Evolutionary conservation across 1,140 invertebrate genomes (phyloP), one percentile per base, ranked within the genome.

Genomic region (Brachionus manjavacas): DNA sequence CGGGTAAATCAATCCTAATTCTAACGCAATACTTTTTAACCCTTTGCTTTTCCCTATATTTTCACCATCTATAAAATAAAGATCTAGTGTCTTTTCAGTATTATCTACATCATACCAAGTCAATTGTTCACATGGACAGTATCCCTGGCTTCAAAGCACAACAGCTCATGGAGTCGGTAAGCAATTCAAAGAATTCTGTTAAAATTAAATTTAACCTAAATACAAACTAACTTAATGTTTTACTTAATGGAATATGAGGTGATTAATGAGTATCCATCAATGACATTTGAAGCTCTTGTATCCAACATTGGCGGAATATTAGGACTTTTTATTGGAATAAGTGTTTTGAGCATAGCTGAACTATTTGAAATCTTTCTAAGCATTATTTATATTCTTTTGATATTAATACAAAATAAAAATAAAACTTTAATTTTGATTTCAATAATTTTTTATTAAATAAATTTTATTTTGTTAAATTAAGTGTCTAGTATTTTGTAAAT

Each of bases 311-410:
- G 68, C 2, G 68, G 68, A 20, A 72, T 35, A 16, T 72, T 72
- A 2, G 68, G 68, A 41, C 68, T 72, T 72, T 72, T 72, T 72
- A 72, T 72, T 72, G 68, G 68, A 16, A 72, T 72, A 41, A 72
- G 68, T 41, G n/a, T 72, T 9, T 16, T 72, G 2, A 72, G 68
- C 31, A 41, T 72, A 2, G 68, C 68, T 41, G 68, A 72, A 16
- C 46, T 72, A 41, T 41, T 72, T 41, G 68, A 72, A 41, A 72
- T 72, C 23, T 41, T 72, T 6, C 1, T 72, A 11, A 72, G 16
- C 41, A 72, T 72, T 72, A 6, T 41, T 39, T 72, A 41, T 72
- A 8, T 43, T 41, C 2, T 72, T 12, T 39, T 72, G 4, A 72
- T 16, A 72, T 55, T 23, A 55, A 46, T 46, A 6, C 3, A 46